These are phyloP conservation scores for Piprites chloris DNA, from an alignment of 2,113 vertebrate species.

Conservation along the genomic window DNA sequence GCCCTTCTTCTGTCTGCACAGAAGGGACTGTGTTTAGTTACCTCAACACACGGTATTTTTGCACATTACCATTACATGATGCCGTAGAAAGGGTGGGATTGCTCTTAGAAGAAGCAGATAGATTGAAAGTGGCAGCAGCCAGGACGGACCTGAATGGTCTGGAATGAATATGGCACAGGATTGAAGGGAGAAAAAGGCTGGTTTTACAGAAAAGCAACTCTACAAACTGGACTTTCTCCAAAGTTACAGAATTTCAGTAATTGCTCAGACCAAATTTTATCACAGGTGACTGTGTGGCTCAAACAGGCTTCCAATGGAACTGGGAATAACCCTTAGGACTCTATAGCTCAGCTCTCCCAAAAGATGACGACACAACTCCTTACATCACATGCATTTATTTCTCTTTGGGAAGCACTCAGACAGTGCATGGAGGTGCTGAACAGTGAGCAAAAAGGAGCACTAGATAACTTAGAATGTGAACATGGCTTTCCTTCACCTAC, in stretches of 20 bases:
- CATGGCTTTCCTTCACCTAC: not conserved
- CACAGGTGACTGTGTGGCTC: not conserved
- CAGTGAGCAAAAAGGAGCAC: not conserved
- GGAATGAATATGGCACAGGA: not conserved
- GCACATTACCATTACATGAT: accelerated
- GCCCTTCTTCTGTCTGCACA: not conserved
- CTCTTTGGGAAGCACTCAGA: not conserved
- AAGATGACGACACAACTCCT: not conserved
- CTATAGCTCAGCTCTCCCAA: not conserved
- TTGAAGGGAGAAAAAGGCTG: not conserved
- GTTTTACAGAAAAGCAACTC: not conserved
- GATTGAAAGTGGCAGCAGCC: not conserved
- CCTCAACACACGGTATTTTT: not conserved
- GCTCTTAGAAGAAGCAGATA: not conserved
- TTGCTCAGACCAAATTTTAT: not conserved
- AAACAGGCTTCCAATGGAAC: not conserved
- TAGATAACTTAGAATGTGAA: accelerated
- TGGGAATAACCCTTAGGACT: not conserved
- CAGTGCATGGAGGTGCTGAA: not conserved
- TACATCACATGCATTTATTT: accelerated
- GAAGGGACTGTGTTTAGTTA: not conserved
- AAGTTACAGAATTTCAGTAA: not conserved
- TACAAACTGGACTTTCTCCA: not conserved
- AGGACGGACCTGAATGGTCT: not conserved
- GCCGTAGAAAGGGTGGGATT: not conserved